Conservation (phyloP, 2,797 vertebrate species). For the Gallinago nigripennis region DNA sequence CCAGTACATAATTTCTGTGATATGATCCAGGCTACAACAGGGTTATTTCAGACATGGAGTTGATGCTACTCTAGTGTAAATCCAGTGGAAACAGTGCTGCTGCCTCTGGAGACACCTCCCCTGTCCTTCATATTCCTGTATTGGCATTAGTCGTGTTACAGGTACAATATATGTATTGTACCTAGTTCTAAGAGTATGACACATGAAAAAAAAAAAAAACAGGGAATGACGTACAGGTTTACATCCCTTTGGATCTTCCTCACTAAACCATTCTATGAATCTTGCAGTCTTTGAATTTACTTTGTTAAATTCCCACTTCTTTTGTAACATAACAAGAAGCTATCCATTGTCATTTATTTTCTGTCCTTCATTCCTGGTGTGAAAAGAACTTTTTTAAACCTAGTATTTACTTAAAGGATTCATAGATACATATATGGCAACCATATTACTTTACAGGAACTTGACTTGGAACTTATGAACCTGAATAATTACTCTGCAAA, state of each 20-base stretch:
- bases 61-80: background rate
- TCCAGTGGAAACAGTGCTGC: background rate
- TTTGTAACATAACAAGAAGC: background rate
- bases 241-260: background rate
- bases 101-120: accelerated
- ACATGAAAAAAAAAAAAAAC: background rate
- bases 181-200: background rate
- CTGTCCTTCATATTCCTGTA: no score
- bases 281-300: background rate
- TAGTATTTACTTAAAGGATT: background rate
- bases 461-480: background rate
- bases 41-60: background rate
- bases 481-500: background rate
- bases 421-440: background rate
- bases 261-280: background rate
- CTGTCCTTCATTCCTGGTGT: background rate
- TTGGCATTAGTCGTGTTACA: background rate
- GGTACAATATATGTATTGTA: no score
- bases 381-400: background rate
- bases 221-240: background rate
- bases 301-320: background rate
- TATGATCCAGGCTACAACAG: background rate
- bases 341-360: background rate
- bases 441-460: background rate
- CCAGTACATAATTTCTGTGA: background rate